Percentiles rank a stretch among this genome's conserved stretches.
Conservation (phyloP, 1,140 invertebrate genomes). For the Drosophila cardini region DNA sequence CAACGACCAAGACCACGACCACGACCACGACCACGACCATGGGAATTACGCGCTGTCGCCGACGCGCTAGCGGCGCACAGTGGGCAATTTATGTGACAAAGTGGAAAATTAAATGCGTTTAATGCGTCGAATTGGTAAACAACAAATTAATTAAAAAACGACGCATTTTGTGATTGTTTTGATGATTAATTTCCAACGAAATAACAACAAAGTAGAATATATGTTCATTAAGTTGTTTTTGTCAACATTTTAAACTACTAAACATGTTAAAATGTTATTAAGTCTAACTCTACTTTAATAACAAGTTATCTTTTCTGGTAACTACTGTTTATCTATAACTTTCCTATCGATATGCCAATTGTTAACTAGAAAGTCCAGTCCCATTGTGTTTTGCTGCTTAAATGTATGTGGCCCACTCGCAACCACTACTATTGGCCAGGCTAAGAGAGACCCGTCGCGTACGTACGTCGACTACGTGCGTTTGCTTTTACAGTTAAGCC, state of each 20-base stretch:
- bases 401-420: constrained; percentile 42
- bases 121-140: no score
- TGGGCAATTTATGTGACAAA: constrained; percentile 27
- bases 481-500: constrained; percentile 76
- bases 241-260: no score
- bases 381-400: constrained; percentile 42
- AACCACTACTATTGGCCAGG: constrained; percentile 14
- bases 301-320: no score
- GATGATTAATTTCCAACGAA: no score
- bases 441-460: constrained; percentile 33
- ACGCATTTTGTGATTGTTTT: no score
- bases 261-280: no score
- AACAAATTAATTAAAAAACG: no score
- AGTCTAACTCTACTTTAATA: no score
- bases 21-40: constrained; percentile 55
- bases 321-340: background rate
- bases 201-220: no score
- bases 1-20: constrained; percentile 37
- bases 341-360: constrained; percentile 2
- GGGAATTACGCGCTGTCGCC: constrained; percentile 61
- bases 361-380: background rate
- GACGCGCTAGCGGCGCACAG: constrained; percentile 32
- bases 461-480: constrained; percentile 53
- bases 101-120: constrained; percentile 22
- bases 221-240: no score